Evolutionary conservation across 2,797 vertebrate species (phyloP).

Genomic region (Alca torda): DNA sequence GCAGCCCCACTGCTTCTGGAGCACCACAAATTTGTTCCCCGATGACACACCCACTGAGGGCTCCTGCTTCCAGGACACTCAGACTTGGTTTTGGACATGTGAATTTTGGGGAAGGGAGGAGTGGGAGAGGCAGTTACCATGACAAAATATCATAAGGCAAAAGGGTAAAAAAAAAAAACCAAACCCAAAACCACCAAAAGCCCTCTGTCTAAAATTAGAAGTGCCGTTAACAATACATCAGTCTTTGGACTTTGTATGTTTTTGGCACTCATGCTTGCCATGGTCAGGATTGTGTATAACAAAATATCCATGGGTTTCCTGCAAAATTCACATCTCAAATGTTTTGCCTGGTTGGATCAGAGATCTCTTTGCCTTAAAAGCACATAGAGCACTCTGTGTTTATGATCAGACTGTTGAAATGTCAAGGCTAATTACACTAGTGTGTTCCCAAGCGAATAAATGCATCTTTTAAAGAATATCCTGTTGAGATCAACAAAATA

Average conservation of each 20-base stretch:
- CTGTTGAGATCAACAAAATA: slow-evolving; percentile 45
- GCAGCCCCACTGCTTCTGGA: not conserved
- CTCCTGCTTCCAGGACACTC: not conserved
- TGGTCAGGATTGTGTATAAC: slow-evolving; percentile 23
- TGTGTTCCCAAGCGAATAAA: slow-evolving; percentile 57
- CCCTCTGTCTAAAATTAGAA: slow-evolving; percentile 40
- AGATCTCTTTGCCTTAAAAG: slow-evolving; percentile 73
- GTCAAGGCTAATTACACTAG: slow-evolving; percentile 63
- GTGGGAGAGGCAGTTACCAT: not conserved
- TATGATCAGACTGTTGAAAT: slow-evolving; percentile 59
- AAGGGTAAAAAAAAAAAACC: not conserved
- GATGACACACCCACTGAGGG: not conserved
- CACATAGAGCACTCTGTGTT: slow-evolving; percentile 62
- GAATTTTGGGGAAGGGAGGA: not conserved
- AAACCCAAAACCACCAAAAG: not conserved
- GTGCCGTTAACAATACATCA: slow-evolving; percentile 36
- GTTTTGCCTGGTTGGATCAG: slow-evolving; percentile 32
- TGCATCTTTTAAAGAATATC: slow-evolving; percentile 54
- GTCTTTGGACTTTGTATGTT: slow-evolving; percentile 10
- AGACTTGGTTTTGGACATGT: not conserved
- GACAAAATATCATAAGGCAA: not conserved
- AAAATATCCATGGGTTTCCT: slow-evolving; percentile 43
- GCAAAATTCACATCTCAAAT: slow-evolving; percentile 52
- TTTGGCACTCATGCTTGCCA: slow-evolving; percentile 42
- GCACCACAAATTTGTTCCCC: not conserved